Evolutionary conservation across 2,113 vertebrate genomes (phyloP).

Genomic region (Podarcis muralis): DNA sequence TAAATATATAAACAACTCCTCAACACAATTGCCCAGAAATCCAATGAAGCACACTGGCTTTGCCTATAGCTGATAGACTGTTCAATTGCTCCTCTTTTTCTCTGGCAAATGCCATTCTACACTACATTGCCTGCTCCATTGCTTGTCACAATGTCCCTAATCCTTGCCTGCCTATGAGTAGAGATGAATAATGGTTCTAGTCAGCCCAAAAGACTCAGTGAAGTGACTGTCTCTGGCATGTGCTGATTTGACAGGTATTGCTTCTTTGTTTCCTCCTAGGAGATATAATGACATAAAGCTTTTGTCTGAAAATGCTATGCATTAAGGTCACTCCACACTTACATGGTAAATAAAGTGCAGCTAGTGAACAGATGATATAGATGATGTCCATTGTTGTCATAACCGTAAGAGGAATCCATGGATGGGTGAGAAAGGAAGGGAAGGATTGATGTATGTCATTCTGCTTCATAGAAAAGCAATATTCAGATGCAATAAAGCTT

Average conservation of each 20-base stretch:
- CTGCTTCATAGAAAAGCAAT: neutral
- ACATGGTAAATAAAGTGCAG: neutral
- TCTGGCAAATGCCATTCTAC: constrained; percentile 37
- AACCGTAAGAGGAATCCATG: neutral
- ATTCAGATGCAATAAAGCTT: neutral
- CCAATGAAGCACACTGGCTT: constrained; percentile 48
- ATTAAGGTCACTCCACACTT: too few relatives aligned
- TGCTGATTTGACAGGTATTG: neutral
- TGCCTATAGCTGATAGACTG: constrained; percentile 54
- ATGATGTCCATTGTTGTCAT: neutral
- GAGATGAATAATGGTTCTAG: constrained; percentile 62
- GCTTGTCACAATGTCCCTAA: constrained; percentile 31
- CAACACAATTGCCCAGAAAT: neutral
- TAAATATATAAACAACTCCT: neutral
- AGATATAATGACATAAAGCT: neutral
- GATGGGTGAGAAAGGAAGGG: neutral
- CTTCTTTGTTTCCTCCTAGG: neutral
- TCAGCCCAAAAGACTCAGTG: constrained; percentile 37
- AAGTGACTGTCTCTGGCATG: neutral
- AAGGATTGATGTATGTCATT: neutral
- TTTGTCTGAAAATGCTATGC: too few relatives aligned
- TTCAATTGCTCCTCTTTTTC: constrained; percentile 42
- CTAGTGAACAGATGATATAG: neutral
- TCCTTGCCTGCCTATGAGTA: constrained; percentile 45
- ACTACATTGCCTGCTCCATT: constrained; percentile 44